A percentile compares a stretch with the other conserved stretches of the same genome.
Conservation (phyloP, 2,113 vertebrate species). For the Microtus pennsylvanicus region DNA sequence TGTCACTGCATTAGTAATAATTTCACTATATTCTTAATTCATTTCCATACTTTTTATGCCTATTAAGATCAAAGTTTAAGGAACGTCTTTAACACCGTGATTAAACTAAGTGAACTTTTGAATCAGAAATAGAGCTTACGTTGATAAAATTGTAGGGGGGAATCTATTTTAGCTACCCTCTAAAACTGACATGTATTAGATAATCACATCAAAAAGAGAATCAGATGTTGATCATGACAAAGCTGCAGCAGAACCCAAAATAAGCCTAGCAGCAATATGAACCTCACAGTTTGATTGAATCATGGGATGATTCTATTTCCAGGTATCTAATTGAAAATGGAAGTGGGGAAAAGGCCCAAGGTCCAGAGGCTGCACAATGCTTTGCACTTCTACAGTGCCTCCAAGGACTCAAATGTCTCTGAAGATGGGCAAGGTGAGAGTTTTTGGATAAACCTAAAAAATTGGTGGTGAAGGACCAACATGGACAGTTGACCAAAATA, state of each 20-base stretch:
- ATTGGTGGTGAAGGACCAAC: neutral
- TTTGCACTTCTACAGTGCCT: neutral
- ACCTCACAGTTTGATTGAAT: slow-evolving; percentile 54
- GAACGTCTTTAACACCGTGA: slow-evolving; percentile 27
- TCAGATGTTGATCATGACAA: slow-evolving; percentile 72
- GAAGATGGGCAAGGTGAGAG: neutral
- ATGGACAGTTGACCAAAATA: neutral
- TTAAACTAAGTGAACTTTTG: slow-evolving; percentile 57
- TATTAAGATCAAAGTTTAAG: slow-evolving; percentile 48
- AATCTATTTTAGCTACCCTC: slow-evolving; percentile 45
- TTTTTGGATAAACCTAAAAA: slow-evolving; percentile 46
- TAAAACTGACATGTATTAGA: slow-evolving; percentile 68
- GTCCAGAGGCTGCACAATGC: neutral
- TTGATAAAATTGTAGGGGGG: slow-evolving; percentile 35
- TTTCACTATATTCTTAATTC: slow-evolving; percentile 45
- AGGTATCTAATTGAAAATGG: slow-evolving; percentile 45
- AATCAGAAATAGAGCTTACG: slow-evolving; percentile 45
- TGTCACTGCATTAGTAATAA: slow-evolving; percentile 50
- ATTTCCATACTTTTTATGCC: neutral
- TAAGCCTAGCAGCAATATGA: slow-evolving; percentile 65
- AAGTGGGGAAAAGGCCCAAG: neutral
- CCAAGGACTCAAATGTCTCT: neutral
- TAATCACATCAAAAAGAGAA: slow-evolving; percentile 68
- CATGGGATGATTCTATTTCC: slow-evolving; percentile 63
- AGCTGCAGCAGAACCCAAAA: slow-evolving; percentile 65